phyloP scores from a whole-genome alignment of 1,140 invertebrate genomes.

The Hermatobates lingyangjiaoensis region DNA sequence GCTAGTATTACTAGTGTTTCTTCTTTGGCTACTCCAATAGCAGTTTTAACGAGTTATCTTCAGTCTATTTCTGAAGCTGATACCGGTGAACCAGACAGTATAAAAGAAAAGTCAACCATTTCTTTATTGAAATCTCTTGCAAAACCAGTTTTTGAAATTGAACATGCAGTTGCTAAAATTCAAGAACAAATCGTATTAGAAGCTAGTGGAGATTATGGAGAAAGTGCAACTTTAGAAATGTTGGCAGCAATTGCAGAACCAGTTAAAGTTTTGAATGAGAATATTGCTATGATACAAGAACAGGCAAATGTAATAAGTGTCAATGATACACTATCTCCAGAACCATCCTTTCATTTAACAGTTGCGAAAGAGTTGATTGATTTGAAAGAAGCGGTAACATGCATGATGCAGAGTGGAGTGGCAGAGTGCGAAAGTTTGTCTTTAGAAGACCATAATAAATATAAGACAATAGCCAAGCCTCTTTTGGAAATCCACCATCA shows the following conservation, averaged over 20 bases:
- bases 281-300: constrained; percentile 20
- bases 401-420: constrained; percentile 3
- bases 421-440: background rate
- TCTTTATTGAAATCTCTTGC: constrained; percentile 21
- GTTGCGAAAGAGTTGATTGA: constrained; percentile 4
- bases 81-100: constrained; percentile 3
- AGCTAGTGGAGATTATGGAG: constrained; percentile 16
- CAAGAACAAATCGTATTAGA: constrained; percentile 24
- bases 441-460: background rate
- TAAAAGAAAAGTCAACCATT: constrained; percentile 14
- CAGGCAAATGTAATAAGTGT: constrained; percentile 16
- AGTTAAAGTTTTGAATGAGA: constrained; percentile 20
- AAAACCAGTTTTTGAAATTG: constrained; percentile 27
- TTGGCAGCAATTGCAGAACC: constrained; percentile 22
- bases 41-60: constrained; percentile 4
- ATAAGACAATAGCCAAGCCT: background rate
- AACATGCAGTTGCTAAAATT: constrained; percentile 25
- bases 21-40: constrained; percentile 3
- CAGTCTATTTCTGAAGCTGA: constrained; percentile 3
- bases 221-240: constrained; percentile 16
- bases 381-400: constrained; percentile 8
- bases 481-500: background rate
- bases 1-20: background rate
- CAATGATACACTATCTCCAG: constrained; percentile 8
- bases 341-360: background rate